These are phyloP conservation scores for Crematogaster levior DNA, from an alignment of 2,888 invertebrate species.

Conservation along the genomic window DNA sequence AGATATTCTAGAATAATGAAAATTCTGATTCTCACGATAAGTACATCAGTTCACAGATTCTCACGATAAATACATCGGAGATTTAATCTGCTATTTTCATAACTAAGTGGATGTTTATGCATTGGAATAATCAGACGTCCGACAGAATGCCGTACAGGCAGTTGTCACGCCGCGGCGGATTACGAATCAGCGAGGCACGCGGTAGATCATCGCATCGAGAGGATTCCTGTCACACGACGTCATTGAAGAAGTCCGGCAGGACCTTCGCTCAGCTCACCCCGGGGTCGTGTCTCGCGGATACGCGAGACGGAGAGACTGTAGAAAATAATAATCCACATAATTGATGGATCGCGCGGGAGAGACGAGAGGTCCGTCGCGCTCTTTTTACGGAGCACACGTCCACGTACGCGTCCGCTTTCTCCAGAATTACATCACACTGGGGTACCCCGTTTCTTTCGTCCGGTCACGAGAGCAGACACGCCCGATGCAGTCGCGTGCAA, in stretches of 20 bases:
- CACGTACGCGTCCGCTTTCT: conserved; percentile 68
- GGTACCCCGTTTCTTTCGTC: conserved; percentile 45
- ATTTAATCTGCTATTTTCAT: conserved; percentile 1
- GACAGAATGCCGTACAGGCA: background rate
- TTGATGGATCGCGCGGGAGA: conserved; percentile 47
- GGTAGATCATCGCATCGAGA: conserved; percentile 63
- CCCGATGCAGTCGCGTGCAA: conserved; percentile 18
- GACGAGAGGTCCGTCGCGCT: conserved; percentile 44
- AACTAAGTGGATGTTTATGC: background rate
- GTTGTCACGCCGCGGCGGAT: conserved; percentile 9
- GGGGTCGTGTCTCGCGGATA: background rate
- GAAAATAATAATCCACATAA: conserved; percentile 50
- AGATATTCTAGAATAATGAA: background rate
- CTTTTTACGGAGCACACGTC: conserved; percentile 38
- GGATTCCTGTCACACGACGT: conserved; percentile 68
- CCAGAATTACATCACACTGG: conserved; percentile 68
- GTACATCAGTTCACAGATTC: background rate
- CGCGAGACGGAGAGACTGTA: background rate
- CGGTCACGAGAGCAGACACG: conserved; percentile 41
- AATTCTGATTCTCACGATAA: background rate
- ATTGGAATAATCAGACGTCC: background rate
- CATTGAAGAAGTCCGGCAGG: conserved; percentile 57
- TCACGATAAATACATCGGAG: background rate
- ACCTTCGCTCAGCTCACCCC: conserved; percentile 67
- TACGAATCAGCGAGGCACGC: conserved; percentile 40